Conservation (phyloP, 1,140 invertebrate genomes). For the Sipha flava region DNA sequence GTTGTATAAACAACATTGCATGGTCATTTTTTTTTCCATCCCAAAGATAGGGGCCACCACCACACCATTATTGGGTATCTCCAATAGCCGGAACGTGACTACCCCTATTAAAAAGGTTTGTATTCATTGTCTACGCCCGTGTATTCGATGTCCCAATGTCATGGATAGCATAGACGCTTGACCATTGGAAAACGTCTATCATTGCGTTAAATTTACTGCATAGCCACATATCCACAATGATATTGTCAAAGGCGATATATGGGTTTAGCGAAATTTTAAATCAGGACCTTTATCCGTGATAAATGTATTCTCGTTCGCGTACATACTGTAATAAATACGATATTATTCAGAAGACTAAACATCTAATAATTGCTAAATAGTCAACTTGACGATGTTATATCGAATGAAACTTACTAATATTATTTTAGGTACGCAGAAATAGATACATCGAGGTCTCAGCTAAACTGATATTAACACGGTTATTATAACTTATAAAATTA, state of each 20-base stretch:
- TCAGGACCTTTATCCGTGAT: not conserved
- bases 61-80: not conserved
- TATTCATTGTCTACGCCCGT: not conserved
- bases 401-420: too few species aligned
- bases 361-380: too few species aligned
- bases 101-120: not conserved
- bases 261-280: not conserved
- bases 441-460: too few species aligned
- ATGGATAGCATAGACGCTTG: not conserved
- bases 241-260: not conserved
- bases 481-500: too few species aligned
- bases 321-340: too few species aligned
- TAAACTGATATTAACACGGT: too few species aligned
- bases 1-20: not conserved
- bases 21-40: not conserved
- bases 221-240: not conserved
- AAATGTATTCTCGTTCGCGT: not conserved
- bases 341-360: too few species aligned
- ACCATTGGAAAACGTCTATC: not conserved
- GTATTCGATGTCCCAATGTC: not conserved
- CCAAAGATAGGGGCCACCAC: not conserved
- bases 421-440: too few species aligned
- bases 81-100: not conserved
- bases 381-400: too few species aligned
- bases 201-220: not conserved